Evolutionary conservation across 2,113 vertebrate species (phyloP).

Genomic region (Syrmaticus mikado): DNA sequence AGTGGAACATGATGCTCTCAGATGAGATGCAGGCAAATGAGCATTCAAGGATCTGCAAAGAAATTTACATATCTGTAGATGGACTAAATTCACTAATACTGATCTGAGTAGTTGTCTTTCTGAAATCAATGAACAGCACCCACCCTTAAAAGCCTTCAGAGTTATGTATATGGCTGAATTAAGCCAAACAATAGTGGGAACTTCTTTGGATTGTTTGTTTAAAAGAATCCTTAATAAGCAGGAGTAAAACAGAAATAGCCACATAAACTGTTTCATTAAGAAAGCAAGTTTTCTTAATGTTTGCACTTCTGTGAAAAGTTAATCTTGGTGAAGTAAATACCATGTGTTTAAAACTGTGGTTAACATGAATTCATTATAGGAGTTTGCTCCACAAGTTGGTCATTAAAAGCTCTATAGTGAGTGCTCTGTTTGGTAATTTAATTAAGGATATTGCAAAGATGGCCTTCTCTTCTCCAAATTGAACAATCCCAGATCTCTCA

Average conservation of each 20-base stretch:
- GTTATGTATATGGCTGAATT: not conserved
- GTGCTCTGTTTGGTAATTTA: not conserved
- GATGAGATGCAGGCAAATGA: not conserved
- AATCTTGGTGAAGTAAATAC: not conserved
- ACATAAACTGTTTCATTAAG: not conserved
- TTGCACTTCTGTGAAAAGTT: not conserved
- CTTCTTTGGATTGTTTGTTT: not conserved
- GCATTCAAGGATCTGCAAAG: not conserved
- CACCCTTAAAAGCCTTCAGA: not conserved
- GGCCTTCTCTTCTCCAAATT: not conserved
- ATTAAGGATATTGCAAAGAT: not conserved
- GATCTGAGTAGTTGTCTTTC: not conserved
- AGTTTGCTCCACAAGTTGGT: not conserved
- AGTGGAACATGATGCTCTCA: not conserved
- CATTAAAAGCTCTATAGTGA: not conserved
- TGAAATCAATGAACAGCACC: not conserved
- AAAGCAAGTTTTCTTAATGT: not conserved
- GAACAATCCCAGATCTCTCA: not conserved
- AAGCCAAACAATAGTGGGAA: not conserved
- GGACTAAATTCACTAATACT: not conserved
- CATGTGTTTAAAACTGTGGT: not conserved
- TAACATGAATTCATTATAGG: constrained; percentile 8
- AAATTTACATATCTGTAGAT: not conserved
- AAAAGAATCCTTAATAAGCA: not conserved
- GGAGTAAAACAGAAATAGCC: not conserved